phyloP scores from a whole-genome alignment of 2,797 vertebrate species.

The Emys orbicularis region DNA sequence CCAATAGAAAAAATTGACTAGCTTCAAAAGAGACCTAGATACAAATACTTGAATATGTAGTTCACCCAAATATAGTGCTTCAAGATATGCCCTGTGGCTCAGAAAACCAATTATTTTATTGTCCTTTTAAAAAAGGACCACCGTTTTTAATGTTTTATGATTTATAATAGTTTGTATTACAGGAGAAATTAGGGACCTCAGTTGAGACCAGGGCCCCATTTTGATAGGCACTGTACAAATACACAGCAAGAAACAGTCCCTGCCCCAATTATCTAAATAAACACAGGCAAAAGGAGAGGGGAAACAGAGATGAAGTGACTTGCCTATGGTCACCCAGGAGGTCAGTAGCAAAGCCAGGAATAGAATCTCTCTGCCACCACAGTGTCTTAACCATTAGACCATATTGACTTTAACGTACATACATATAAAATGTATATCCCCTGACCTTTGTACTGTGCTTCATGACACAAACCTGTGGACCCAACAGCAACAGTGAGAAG shows the following conservation, averaged over 20 bases:
- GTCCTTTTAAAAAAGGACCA: background rate
- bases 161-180: background rate
- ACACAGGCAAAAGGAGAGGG: background rate
- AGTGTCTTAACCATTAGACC: background rate
- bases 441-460: background rate
- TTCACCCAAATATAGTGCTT: background rate
- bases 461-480: background rate
- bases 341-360: background rate
- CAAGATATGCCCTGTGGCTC: background rate
- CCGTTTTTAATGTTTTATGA: background rate
- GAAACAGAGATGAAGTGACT: background rate
- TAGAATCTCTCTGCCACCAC: background rate
- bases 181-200: background rate
- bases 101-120: background rate
- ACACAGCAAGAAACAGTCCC: background rate
- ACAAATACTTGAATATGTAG: background rate
- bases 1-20: background rate
- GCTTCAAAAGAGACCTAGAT: background rate
- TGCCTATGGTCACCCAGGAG: background rate
- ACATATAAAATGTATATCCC: background rate
- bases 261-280: background rate
- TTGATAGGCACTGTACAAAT: background rate
- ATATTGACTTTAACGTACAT: background rate
- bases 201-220: background rate
- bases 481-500: background rate